Base-by-base conservation (phyloP, 2,888 invertebrate species). In the Drosophila atripex region DNA sequence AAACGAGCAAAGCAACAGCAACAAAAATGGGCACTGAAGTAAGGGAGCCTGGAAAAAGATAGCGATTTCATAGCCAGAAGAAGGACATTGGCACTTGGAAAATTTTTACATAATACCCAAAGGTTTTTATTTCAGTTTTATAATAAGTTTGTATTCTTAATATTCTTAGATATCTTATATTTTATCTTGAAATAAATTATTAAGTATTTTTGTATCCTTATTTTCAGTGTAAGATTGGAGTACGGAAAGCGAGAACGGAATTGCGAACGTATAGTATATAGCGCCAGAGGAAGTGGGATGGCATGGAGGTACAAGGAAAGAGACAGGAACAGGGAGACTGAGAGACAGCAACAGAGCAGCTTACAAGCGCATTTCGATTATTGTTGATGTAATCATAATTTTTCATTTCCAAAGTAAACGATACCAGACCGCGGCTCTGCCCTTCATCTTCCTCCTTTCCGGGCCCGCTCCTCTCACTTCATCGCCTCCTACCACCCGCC, bases 351-450 rank as follows among this genome's bases (percentile, higher is more conserved):
- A 57, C 56, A 50, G 46, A 47, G 75, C 41, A 82, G 86, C 83
- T 87, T 83, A 82, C 87, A 83, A 85, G 88, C 88, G 88, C 82
- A 82, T 87, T 83, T 83, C 83, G 83, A 85, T 84, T 84, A 83
- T 85, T 84, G 88, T 84, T 87, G 83, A 87, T 84, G 83, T 84
- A 84, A 84, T 84, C 83, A 84, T 84, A 84, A 84, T 84, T 84
- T 84, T 88, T 87, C 88, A 84, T 88, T 84, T 82, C 86, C 83
- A 88, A 86, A 87, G 80, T 84, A 86, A 88, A 87, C 86, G 88
- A 86, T 82, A 73, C 58, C 60, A 43, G 25, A 35, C 55, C 68
- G 46, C 46, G 54, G 45, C 60, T 43, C 35, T 53, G 14, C 12
- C 60, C 38, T 18, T 16, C 38, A 11, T 25, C 50, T 14, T n/a